Conservation (phyloP, 2,888 invertebrate species). For the Pandemis corylana region DNA sequence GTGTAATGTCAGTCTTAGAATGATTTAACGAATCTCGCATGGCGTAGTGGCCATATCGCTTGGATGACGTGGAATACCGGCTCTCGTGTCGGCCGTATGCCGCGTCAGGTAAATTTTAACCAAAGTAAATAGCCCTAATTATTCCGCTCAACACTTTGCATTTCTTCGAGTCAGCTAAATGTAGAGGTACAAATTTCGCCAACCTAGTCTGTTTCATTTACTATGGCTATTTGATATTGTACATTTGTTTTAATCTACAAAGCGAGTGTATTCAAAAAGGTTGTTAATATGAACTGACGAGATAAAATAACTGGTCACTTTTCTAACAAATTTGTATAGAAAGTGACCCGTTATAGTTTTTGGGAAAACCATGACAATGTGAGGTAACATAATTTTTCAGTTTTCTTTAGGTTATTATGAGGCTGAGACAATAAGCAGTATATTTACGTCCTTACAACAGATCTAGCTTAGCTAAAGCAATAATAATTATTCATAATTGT, state of each 20-base stretch:
- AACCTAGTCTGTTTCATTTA: slow-evolving; percentile 54
- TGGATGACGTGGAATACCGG: background rate
- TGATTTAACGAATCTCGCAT: background rate
- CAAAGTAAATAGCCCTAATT: slow-evolving; percentile 73
- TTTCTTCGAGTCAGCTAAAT: slow-evolving; percentile 66
- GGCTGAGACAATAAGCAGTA: background rate
- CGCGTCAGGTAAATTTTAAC: slow-evolving; percentile 69
- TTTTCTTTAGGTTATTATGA: background rate
- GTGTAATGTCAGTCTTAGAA: background rate
- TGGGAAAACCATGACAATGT: no score
- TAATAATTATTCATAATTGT: no score
- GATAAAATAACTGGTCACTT: no score
- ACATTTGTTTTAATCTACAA: background rate
- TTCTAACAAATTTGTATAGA: no score
- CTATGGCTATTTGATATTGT: slow-evolving; percentile 7
- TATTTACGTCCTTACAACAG: no score
- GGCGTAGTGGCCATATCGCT: background rate
- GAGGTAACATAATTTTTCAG: no score
- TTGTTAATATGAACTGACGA: background rate
- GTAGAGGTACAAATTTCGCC: slow-evolving; percentile 56
- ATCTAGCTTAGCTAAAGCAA: no score
- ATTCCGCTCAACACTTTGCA: slow-evolving; percentile 67
- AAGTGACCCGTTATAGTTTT: no score
- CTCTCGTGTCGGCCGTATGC: slow-evolving; percentile 14
- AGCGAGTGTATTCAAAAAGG: background rate